Conservation (phyloP, 2,113 vertebrate genomes). For the Megatriorchis doriae region DNA sequence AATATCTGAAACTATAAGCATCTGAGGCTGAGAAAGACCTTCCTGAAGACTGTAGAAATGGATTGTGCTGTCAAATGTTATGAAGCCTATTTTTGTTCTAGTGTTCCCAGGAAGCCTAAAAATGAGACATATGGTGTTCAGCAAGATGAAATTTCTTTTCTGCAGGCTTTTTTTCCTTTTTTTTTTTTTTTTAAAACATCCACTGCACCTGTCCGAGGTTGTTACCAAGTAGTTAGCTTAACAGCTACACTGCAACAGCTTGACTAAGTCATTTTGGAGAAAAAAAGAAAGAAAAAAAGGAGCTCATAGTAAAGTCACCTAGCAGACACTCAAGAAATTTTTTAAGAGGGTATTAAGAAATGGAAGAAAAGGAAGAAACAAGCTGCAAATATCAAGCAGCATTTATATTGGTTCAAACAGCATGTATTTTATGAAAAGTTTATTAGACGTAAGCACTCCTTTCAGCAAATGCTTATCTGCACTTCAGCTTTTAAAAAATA, state of each 20-base stretch:
- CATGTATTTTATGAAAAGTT: not conserved
- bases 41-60: conserved; percentile 99
- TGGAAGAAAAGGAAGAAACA: not conserved
- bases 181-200: not conserved
- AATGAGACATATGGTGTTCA: conserved; percentile 60
- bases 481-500: not conserved
- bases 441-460: not conserved
- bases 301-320: not conserved
- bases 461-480: not conserved
- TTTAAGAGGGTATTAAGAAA: not conserved
- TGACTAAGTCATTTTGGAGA: not conserved
- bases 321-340: not conserved
- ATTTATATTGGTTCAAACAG: not conserved
- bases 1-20: conserved; percentile 96
- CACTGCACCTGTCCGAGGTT: not conserved
- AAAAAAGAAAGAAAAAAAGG: not conserved
- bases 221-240: not conserved
- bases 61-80: conserved; percentile 97
- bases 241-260: not conserved
- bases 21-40: conserved; percentile 95
- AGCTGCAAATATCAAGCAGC: not conserved
- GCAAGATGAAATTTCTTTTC: conserved; percentile 17
- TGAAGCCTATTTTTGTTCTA: conserved; percentile 94
- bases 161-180: not conserved
- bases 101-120: conserved; percentile 94